phyloP scores from a whole-genome alignment of 2,797 vertebrate species.

The Enteromius radiatus region DNA sequence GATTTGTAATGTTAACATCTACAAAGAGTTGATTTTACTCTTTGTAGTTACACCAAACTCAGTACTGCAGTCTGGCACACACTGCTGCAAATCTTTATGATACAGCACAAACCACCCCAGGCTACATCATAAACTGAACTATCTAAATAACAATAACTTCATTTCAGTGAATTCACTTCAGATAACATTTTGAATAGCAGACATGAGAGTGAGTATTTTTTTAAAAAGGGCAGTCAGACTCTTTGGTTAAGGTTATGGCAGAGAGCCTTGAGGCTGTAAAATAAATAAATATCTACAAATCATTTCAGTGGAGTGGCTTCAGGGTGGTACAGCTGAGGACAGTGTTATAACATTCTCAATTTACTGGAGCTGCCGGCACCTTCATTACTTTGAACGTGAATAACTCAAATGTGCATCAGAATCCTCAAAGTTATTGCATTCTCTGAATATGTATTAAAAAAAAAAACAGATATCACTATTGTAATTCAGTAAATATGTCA shows the following conservation, averaged over 20 bases:
- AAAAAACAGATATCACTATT: slow-evolving; percentile 48
- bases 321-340: slow-evolving; percentile 70
- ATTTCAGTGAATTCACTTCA: slow-evolving; percentile 61
- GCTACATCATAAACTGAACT: slow-evolving; percentile 50
- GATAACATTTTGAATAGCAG: slow-evolving; percentile 58
- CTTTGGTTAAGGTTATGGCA: slow-evolving; percentile 49
- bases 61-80: not conserved
- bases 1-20: not conserved
- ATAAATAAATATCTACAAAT: slow-evolving; percentile 71
- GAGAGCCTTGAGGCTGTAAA: slow-evolving; percentile 61
- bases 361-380: slow-evolving; percentile 67
- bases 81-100: not conserved
- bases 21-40: not conserved
- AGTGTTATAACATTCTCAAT: slow-evolving; percentile 69
- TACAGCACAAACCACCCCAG: slow-evolving; percentile 21
- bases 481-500: slow-evolving; percentile 57
- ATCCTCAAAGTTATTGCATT: slow-evolving; percentile 69
- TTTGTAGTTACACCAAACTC: not conserved
- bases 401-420: slow-evolving; percentile 66
- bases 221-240: slow-evolving; percentile 50
- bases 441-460: slow-evolving; percentile 42
- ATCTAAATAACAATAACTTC: slow-evolving; percentile 65
- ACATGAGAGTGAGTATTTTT: slow-evolving; percentile 53
- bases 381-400: slow-evolving; percentile 69
- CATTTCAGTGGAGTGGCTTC: slow-evolving; percentile 66